Evolutionary conservation across 2,113 vertebrate genomes (phyloP), one percentile per base, ranked within the genome.

Genomic region (Desmodus rotundus): DNA sequence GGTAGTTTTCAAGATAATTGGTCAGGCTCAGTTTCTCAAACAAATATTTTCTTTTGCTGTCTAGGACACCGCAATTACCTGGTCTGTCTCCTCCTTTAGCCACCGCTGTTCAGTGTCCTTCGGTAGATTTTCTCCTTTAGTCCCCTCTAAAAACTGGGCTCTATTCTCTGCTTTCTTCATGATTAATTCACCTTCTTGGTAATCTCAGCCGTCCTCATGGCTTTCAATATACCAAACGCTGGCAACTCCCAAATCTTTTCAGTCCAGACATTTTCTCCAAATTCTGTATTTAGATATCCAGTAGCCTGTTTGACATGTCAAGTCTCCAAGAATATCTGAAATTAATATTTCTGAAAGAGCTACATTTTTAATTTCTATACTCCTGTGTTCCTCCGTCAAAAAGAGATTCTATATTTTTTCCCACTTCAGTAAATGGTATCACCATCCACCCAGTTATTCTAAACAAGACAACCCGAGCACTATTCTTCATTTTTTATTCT

Each of bases 221-320:
- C 43, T 91, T 85, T 80, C 87, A 96, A 43, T 77, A 68, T 28
- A 33, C 56, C 70, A 92, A 92, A 76, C 76, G n/a, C 47, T 89
- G 50, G 15, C 78, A 85, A 78, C 33, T 74, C 56, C 52, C 38
- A 74, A 94, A 17, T 72, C 50, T 93, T 38, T 87, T 10, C 38
- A 93, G 52, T 31, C 28, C 15, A 72, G 43, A 70, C 22, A 43
- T 72, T 94, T 90, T 70, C 45, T 96, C 45, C 74, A 65, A 43
- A 16, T 83, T 95, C 50, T 50, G 8, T 65, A 76, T 63, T 83
- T 38, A 56, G 7, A 45, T 38, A 56, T 20, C 73, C 41, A 77
- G 19, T 73, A 77, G n/a, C 58, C 31, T 38, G 7, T 58, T 19
- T 72, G 80, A 92, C 52, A 65, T 52, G 24, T 76, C 78, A 82